Conservation (phyloP, 2,797 vertebrate species). For the Octomys mimax region DNA sequence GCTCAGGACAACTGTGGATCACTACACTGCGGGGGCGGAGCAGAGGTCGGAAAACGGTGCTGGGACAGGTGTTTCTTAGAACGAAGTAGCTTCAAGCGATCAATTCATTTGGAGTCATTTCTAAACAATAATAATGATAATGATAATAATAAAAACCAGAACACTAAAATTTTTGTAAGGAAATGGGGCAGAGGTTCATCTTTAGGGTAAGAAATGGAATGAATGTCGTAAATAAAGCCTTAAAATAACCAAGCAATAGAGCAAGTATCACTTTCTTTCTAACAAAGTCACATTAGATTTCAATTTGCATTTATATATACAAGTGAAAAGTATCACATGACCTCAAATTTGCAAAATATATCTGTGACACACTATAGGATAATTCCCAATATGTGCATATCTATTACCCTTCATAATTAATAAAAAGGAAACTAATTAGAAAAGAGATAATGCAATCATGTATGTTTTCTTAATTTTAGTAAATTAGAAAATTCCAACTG, state of each 20-base stretch:
- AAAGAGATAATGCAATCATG: neutral
- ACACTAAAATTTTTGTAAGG: neutral
- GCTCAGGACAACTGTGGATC: rapidly evolving
- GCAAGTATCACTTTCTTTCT: neutral
- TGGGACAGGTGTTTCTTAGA: neutral
- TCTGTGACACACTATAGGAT: neutral
- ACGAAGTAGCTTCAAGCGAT: neutral
- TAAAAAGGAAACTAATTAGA: neutral
- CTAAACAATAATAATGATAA: neutral
- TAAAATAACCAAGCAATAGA: neutral
- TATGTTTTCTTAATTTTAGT: neutral
- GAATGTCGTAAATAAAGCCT: neutral
- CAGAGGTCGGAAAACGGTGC: neutral
- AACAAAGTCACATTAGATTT: neutral
- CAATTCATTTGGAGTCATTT: neutral
- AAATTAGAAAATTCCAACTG: neutral
- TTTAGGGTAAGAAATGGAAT: neutral
- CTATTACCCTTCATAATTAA: neutral
- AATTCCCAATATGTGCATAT: neutral
- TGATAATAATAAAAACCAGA: neutral
- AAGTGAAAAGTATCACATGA: neutral
- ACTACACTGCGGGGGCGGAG: neutral
- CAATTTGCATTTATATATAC: neutral
- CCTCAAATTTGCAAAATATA: neutral
- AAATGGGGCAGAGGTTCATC: neutral